These are phyloP conservation scores for Riparia riparia DNA, from an alignment of 2,113 vertebrate species.

Conservation along the genomic window DNA sequence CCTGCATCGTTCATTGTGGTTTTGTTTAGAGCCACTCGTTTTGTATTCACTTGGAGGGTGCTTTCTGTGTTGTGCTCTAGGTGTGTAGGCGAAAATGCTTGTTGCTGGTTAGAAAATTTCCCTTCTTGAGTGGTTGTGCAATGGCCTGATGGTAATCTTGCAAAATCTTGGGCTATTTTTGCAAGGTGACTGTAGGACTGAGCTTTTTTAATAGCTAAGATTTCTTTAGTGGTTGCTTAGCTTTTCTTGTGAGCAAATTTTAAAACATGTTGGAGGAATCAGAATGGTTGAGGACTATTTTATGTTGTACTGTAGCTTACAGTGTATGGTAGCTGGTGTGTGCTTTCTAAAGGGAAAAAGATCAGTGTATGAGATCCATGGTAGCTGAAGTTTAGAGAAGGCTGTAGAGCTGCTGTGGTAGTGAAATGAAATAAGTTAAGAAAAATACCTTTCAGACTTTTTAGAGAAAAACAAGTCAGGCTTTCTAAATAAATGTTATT, in stretches of 20 bases:
- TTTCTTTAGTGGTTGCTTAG: background rate
- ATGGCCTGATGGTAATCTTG: background rate
- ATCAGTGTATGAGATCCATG: background rate
- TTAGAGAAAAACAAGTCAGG: background rate
- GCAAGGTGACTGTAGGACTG: background rate
- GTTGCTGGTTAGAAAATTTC: background rate
- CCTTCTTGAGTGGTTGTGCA: background rate
- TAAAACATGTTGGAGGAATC: background rate
- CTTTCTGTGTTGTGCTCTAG: background rate
- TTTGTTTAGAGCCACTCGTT: background rate
- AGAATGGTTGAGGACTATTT: background rate
- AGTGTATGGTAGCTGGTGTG: background rate
- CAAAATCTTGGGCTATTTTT: background rate
- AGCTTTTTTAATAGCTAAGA: background rate
- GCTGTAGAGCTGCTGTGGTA: background rate
- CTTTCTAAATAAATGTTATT: slow-evolving; percentile 41
- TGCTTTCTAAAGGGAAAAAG: background rate
- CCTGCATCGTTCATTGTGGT: background rate
- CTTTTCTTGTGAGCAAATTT: background rate
- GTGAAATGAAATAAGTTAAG: background rate
- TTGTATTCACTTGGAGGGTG: background rate
- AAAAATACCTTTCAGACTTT: background rate
- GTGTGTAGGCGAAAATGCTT: background rate
- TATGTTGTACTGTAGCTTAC: background rate
- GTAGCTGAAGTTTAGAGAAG: background rate